phyloP scores from a whole-genome alignment of 2,888 invertebrate species.

The Ormyrus pomaceus region DNA sequence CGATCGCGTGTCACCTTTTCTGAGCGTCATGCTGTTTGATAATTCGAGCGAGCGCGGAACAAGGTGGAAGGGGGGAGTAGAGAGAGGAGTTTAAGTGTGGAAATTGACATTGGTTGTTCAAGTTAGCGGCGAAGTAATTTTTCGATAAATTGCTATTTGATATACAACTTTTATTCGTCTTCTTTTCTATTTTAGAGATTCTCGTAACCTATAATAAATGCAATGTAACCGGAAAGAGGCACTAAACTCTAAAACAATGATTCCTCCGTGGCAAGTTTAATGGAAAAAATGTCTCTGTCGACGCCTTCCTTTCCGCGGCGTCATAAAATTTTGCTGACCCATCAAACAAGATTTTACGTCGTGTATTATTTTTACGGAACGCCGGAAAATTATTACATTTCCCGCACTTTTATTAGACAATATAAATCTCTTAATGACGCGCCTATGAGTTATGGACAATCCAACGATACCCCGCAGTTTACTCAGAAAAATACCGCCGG shows the following conservation, averaged over 20 bases:
- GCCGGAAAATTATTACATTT: conserved; percentile 11
- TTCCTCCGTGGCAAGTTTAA: neutral
- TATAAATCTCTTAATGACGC: conserved; percentile 21
- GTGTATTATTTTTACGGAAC: conserved; percentile 1
- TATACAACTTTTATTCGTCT: neutral
- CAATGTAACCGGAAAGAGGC: neutral
- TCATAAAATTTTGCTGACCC: neutral
- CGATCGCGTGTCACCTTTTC: too few species aligned
- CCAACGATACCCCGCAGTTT: neutral
- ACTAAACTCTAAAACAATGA: neutral
- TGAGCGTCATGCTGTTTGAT: too few species aligned
- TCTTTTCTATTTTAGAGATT: neutral
- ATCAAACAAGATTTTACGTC: conserved; percentile 8
- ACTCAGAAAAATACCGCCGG: neutral
- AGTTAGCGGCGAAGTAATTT: neutral
- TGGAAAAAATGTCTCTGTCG: conserved; percentile 8
- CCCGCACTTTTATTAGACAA: conserved; percentile 1
- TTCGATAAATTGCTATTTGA: neutral
- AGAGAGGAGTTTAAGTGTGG: too few species aligned
- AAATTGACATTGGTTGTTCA: too few species aligned
- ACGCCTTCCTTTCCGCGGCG: neutral
- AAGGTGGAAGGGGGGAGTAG: too few species aligned
- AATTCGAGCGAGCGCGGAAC: too few species aligned
- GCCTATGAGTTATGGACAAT: neutral
- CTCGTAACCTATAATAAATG: neutral